Conservation (phyloP, 1,140 invertebrate species). For the Holcopasites calliopsidis region DNA sequence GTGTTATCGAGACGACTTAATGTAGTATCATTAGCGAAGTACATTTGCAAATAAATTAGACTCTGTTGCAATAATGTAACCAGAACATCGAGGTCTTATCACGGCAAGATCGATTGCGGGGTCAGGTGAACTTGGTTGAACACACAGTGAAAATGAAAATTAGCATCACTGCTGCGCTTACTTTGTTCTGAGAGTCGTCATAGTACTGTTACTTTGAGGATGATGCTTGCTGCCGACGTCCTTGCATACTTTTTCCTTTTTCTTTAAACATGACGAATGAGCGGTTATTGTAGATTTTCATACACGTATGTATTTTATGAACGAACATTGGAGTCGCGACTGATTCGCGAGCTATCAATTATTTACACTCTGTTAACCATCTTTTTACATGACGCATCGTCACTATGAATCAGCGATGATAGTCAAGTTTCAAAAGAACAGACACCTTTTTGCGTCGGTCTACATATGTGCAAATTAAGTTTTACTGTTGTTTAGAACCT, state of each 20-base stretch:
- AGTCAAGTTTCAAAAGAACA: background rate
- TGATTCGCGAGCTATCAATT: background rate
- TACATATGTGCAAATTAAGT: background rate
- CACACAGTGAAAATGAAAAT: too few species aligned
- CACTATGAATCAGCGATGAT: background rate
- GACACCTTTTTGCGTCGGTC: background rate
- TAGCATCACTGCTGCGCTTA: background rate
- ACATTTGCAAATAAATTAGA: too few species aligned
- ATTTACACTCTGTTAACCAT: background rate
- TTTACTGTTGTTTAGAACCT: too few species aligned
- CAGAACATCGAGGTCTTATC: too few species aligned
- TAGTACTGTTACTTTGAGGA: slow-evolving; percentile 36
- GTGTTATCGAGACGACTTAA: too few species aligned
- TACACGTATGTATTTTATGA: slow-evolving; percentile 11
- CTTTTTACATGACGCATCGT: background rate
- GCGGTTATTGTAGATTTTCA: background rate
- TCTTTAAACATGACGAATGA: background rate
- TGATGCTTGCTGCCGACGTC: slow-evolving; percentile 10
- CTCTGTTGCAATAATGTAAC: too few species aligned
- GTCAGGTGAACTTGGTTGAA: too few species aligned
- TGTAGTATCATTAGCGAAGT: too few species aligned
- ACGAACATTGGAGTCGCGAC: background rate
- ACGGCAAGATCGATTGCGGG: too few species aligned
- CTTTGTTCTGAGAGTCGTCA: slow-evolving; percentile 9
- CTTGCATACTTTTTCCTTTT: slow-evolving; percentile 9